phyloP scores from a whole-genome alignment of 2,113 vertebrate species.

The Hyaena hyaena region DNA sequence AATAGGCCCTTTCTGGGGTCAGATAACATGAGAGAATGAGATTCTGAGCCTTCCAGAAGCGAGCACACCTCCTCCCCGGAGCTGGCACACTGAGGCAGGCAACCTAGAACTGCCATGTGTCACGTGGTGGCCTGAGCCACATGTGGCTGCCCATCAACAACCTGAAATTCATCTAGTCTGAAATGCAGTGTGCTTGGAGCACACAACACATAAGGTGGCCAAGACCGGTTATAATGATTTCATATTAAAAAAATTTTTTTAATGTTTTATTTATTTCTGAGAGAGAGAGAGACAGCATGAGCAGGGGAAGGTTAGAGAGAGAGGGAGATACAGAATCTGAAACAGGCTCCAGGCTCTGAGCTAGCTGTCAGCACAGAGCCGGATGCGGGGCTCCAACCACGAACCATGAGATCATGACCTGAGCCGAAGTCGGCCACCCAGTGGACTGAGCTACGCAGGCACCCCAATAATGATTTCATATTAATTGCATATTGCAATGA shows the following conservation, averaged over 20 bases:
- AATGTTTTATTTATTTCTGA: too few relatives aligned
- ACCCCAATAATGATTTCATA: neutral
- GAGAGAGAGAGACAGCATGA: too few relatives aligned
- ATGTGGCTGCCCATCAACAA: accelerated
- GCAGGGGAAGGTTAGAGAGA: too few relatives aligned
- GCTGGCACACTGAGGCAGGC: neutral
- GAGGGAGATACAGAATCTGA: too few relatives aligned
- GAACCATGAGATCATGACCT: too few relatives aligned
- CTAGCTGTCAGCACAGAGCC: too few relatives aligned
- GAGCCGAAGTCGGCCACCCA: too few relatives aligned
- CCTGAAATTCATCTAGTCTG: neutral
- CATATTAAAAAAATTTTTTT: neutral
- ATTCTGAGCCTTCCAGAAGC: neutral
- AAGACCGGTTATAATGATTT: neutral
- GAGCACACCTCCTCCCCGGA: neutral
- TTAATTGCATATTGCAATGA: neutral
- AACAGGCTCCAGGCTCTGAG: too few relatives aligned
- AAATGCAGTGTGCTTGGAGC: neutral
- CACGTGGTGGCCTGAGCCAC: neutral
- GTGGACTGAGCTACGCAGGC: too few relatives aligned
- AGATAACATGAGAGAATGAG: neutral
- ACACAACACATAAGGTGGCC: neutral
- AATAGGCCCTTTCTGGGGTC: neutral
- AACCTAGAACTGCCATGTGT: neutral
- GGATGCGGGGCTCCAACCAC: too few relatives aligned